Percentiles rank a stretch among this genome's conserved stretches.
Conservation (phyloP, 2,797 vertebrate species). For the Astyanax mexicanus region DNA sequence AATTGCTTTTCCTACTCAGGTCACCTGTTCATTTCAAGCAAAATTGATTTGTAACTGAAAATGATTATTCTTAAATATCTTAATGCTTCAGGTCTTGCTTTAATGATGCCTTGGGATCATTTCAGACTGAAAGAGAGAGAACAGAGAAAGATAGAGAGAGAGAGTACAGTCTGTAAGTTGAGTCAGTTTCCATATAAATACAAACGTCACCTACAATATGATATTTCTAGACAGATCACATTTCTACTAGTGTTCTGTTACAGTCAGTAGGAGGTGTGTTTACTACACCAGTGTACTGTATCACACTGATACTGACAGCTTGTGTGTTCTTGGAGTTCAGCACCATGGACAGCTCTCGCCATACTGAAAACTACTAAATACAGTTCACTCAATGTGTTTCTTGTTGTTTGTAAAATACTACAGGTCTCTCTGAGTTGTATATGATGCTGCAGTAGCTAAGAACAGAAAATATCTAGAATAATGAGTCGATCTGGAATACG, state of each 20-base stretch:
- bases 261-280: neutral
- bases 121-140: neutral
- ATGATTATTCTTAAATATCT: neutral
- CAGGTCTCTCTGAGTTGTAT: too few species aligned
- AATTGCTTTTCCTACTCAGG: neutral
- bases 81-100: neutral
- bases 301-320: neutral
- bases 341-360: constrained; percentile 10
- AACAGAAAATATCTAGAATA: too few species aligned
- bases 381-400: neutral
- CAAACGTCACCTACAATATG: neutral
- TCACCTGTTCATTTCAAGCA: neutral
- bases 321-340: neutral
- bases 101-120: neutral
- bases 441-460: too few species aligned
- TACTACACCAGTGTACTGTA: neutral
- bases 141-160: neutral
- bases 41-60: neutral
- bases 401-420: too few species aligned
- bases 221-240: neutral
- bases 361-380: neutral
- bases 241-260: neutral
- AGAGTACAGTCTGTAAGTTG: neutral
- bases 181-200: neutral
- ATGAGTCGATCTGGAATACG: too few species aligned